A percentile compares a stretch with the other conserved stretches of the same genome.
phyloP scores from a whole-genome alignment of 1,140 invertebrate species.

The Drosophila pruinosa region DNA sequence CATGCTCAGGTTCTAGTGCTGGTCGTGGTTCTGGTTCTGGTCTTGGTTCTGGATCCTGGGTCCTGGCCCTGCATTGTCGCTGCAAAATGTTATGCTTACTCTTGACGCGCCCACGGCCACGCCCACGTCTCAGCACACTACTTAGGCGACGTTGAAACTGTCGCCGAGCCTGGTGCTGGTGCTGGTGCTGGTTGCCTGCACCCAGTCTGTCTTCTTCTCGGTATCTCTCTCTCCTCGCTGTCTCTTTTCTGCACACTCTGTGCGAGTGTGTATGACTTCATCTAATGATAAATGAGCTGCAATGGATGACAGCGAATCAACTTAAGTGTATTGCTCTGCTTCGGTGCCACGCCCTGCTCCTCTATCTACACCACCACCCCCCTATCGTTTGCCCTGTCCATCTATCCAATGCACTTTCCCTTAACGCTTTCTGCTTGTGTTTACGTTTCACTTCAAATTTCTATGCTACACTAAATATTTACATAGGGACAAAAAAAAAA shows the following conservation, averaged over 20 bases:
- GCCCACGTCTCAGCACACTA: slow-evolving; percentile 53
- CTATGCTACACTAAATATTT: slow-evolving; percentile 76
- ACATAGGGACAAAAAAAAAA: slow-evolving; percentile 41
- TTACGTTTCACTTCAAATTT: slow-evolving; percentile 78
- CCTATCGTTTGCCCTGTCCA: not conserved
- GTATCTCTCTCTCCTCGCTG: not conserved
- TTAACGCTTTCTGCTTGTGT: slow-evolving; percentile 63
- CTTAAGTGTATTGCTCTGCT: slow-evolving; percentile 82
- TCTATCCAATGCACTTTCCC: slow-evolving; percentile 61
- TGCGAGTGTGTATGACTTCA: slow-evolving; percentile 65
- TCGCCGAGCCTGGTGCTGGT: slow-evolving; percentile 54
- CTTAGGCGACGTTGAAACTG: slow-evolving; percentile 75
- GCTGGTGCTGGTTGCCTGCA: slow-evolving; percentile 30
- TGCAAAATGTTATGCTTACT: slow-evolving; percentile 74
- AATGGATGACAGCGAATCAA: slow-evolving; percentile 82
- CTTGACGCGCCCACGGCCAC: slow-evolving; percentile 59
- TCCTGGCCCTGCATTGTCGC: slow-evolving; percentile 27
- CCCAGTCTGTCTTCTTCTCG: slow-evolving; percentile 1
- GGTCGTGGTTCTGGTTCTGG: slow-evolving; percentile 4
- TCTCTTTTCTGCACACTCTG: not conserved
- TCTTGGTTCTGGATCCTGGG: not conserved
- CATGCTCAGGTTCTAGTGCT: slow-evolving; percentile 4
- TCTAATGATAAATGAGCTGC: slow-evolving; percentile 82
- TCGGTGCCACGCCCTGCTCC: slow-evolving; percentile 36
- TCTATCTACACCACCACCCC: not conserved